Evolutionary conservation across 2,113 vertebrate genomes (phyloP), one percentile per base, ranked within the genome.

Genomic region (Gavialis gangeticus): DNA sequence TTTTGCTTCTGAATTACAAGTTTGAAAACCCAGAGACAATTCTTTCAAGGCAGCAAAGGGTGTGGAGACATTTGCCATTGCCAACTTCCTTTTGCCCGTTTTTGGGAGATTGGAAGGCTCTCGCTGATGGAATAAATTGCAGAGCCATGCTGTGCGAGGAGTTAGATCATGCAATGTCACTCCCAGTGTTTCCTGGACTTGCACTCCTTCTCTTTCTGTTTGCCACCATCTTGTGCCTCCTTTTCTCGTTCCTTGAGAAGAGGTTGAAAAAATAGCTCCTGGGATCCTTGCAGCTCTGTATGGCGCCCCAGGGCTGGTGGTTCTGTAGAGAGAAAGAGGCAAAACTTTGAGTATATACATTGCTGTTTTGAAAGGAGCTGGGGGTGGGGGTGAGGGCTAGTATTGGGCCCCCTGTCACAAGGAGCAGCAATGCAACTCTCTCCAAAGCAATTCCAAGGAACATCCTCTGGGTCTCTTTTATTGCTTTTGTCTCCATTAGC

Each of bases 11-110:
- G 62, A 76, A 59, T 75, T 93, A 63, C 25, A 73, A 76, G 71
- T 90, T 69, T 21, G 62, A 87, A 94, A 90, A 94, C 89, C 76
- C 84, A 91, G 94, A 85, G 92, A 63, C 4, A 81, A 88, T 1
- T 5, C 75, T 54, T 91, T 85, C 77, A 66, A 76, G 62, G 55
- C 56, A 90, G 30, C 17, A 89, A 92, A 94, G 69, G 56, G 67
- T 92, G 92, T 59, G 79, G 88, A 76, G 28, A 79, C 0, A 0
- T 37, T 84, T 34, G 9, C 2, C 2, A 83, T 75, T 30, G 24
- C 30, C 57, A 60, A 25, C 46, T 62, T 63, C 58, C 24, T 25
- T n/a, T 58, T 85, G 73, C 63, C 58, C 60, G 82, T 5, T 5
- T 75, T 82, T 1, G 1, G 90, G 75, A 94, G 94, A n/a, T 59